Evolutionary conservation across 1,140 invertebrate species (phyloP), one percentile per base, ranked within the genome.

Genomic region (Dufourea novaeangliae): DNA sequence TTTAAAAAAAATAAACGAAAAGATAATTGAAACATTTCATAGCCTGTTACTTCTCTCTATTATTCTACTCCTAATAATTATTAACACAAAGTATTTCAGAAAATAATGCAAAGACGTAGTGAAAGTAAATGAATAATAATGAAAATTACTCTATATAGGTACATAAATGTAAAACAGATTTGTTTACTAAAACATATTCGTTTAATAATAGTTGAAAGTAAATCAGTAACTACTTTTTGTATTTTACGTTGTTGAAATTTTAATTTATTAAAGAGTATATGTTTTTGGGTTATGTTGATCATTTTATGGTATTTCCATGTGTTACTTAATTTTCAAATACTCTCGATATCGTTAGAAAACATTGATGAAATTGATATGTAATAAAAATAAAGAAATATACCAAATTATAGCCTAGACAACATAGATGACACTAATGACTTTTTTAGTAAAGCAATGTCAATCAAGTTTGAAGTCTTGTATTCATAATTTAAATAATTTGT

Each of bases 1-100:
- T 70, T 70, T 46, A 54, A 77, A 64, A 70, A 80, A 86, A 83
- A 83, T 44, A 69, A 85, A 82, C 56, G 46, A 37, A 82, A 29
- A 68, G 14, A 77, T 50, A 50, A 61, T 59, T 69, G 29, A 57
- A 59, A 59, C 14, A 68, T 32, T 56, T 39, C 39, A 62, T 44
- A 39, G 37, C 46, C 17, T 25, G 0, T 62, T 72, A 62, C 50
- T 46, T 61, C 11, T n/a, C 27, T 57, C 14, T 22, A 54, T 27
- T 20, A 32, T 57, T 32, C 20, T 32, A 2, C 20, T 50, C 20
- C 20, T n/a, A 50, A 50, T n/a, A n/a, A 50, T n/a, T n/a, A n/a
- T n/a, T 46, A 5, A 5, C 44, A 5, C 0, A 0, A 3, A 17
- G 17, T 44, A 44, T 11, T 44, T 44, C 3, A 17, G 0, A 50